These are phyloP conservation scores for Nomada ferruginata DNA, from an alignment of 2,888 invertebrate genomes.

Conservation along the genomic window DNA sequence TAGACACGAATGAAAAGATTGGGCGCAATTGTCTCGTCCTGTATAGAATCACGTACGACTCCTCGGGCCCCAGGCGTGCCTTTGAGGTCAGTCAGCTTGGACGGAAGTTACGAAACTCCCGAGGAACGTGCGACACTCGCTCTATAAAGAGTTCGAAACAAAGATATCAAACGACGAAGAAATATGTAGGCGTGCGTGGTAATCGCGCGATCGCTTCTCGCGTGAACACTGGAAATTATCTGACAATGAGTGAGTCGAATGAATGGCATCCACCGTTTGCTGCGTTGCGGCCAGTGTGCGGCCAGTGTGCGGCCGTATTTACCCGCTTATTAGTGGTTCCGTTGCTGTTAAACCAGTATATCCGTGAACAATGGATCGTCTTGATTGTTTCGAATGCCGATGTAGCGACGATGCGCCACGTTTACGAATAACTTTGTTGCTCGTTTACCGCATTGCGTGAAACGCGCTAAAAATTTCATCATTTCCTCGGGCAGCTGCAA, in stretches of 20 bases:
- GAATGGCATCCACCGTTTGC: slow-evolving; percentile 17
- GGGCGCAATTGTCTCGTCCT: slow-evolving; percentile 81
- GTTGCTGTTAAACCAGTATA: slow-evolving; percentile 25
- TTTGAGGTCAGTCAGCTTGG: slow-evolving; percentile 49
- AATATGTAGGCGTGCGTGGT: not conserved
- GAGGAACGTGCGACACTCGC: not conserved
- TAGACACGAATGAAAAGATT: slow-evolving; percentile 79
- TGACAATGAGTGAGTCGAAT: slow-evolving; percentile 12
- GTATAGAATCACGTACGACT: slow-evolving; percentile 71
- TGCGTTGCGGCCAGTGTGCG: not conserved
- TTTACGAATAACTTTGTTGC: slow-evolving; percentile 20
- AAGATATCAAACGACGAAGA: not conserved
- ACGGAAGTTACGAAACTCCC: slow-evolving; percentile 42
- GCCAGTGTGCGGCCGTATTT: slow-evolving; percentile 2
- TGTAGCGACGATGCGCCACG: not conserved
- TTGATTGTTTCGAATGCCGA: slow-evolving; percentile 26
- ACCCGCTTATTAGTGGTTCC: slow-evolving; percentile 41
- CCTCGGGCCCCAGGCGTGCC: slow-evolving; percentile 60
- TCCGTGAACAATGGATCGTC: slow-evolving; percentile 38
- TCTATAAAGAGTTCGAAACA: not conserved
- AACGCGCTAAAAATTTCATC: not conserved
- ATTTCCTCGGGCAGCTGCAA: not conserved
- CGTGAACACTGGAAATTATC: not conserved
- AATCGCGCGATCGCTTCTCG: not conserved
- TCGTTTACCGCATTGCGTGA: slow-evolving; percentile 15